These are phyloP conservation scores for Tetragonisca angustula DNA, from an alignment of 2,888 invertebrate species.

Conservation along the genomic window DNA sequence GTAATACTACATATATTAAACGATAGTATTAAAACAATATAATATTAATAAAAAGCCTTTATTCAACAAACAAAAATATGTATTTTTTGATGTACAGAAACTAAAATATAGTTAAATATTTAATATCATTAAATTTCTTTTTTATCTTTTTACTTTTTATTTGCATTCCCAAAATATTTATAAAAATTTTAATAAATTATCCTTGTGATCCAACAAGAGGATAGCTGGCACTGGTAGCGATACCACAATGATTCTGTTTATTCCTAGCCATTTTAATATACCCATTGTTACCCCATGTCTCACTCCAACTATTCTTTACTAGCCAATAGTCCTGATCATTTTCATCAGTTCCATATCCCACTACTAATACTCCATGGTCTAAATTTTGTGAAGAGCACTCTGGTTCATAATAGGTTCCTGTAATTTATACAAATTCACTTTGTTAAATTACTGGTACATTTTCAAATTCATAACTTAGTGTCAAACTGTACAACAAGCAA, in stretches of 20 bases:
- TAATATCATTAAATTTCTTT: not conserved
- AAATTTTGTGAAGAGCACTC: slow-evolving; percentile 89
- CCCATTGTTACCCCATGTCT: slow-evolving; percentile 92
- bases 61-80: slow-evolving; percentile 12
- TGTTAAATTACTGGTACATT: not conserved
- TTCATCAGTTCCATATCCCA: slow-evolving; percentile 92
- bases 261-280: slow-evolving; percentile 96
- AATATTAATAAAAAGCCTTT: not conserved
- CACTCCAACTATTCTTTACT: slow-evolving; percentile 94
- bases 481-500: not conserved
- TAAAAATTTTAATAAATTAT: slow-evolving; percentile 12
- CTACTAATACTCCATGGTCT: slow-evolving; percentile 94
- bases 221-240: slow-evolving; percentile 93
- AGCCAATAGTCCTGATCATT: slow-evolving; percentile 91
- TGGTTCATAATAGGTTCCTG: slow-evolving; percentile 91
- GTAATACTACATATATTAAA: not conserved
- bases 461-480: too few species aligned
- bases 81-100: not conserved
- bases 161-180: not conserved
- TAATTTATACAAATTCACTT: slow-evolving; percentile 6
- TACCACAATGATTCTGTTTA: slow-evolving; percentile 93
- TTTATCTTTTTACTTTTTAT: not conserved
- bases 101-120: slow-evolving; percentile 8
- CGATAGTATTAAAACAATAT: not conserved
- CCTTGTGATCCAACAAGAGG: slow-evolving; percentile 87